A percentile compares a stretch with the other conserved stretches of the same genome.
These are phyloP conservation scores for Polymixis lichenea DNA, from an alignment of 2,888 invertebrate genomes.

Conservation along the genomic window DNA sequence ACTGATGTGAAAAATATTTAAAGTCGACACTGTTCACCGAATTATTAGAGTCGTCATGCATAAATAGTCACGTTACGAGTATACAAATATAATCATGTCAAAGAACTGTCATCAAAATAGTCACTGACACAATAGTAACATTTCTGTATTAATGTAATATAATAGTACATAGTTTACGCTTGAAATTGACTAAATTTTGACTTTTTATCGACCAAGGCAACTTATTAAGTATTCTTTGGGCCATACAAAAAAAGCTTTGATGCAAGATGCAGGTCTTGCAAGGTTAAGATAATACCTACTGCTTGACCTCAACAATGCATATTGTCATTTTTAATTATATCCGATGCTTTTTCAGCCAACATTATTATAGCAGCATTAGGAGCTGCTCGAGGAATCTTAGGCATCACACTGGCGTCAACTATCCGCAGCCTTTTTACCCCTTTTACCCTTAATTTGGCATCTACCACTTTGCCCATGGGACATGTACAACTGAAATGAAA, in stretches of 20 bases:
- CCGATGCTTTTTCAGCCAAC: constrained; percentile 53
- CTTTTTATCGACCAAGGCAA: neutral
- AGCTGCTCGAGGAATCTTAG: constrained; percentile 88
- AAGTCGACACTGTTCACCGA: too few relatives aligned
- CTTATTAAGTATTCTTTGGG: neutral
- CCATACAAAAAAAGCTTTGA: neutral
- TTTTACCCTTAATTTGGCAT: constrained; percentile 85
- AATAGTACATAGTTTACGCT: too few relatives aligned
- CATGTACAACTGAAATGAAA: constrained; percentile 93
- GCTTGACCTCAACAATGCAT: neutral
- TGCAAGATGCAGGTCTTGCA: too few relatives aligned
- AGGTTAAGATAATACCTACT: too few relatives aligned
- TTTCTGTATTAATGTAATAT: too few relatives aligned
- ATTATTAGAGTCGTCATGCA: too few relatives aligned
- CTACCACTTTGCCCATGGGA: constrained; percentile 94
- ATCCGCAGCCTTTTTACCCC: constrained; percentile 64
- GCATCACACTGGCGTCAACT: constrained; percentile 81
- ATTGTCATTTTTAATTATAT: constrained; percentile 33
- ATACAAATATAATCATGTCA: neutral
- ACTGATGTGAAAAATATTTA: too few relatives aligned
- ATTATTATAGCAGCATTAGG: constrained; percentile 85
- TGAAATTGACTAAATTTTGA: too few relatives aligned
- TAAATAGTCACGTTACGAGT: too few relatives aligned
- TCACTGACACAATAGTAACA: neutral
- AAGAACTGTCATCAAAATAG: neutral